Evolutionary conservation across 2,888 invertebrate genomes (phyloP), one percentile per base, ranked within the genome.

Genomic region (Eupithecia inturbata): DNA sequence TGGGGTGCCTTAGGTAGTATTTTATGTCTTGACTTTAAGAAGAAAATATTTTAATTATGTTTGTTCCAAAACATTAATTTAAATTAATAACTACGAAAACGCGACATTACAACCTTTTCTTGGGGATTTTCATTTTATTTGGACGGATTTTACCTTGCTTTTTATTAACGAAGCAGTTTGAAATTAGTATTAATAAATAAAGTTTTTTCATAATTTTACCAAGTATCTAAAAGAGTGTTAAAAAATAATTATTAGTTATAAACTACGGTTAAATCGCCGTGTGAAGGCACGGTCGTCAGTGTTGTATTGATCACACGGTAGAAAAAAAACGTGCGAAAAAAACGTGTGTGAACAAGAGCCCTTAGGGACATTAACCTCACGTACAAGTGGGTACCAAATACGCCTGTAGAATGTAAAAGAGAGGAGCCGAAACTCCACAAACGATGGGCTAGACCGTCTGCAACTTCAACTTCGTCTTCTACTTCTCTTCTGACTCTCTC

Each of bases 391-490:
- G 28, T 36, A n/a, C 12, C 64, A 41, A 69, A 57, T 41, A 68
- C 80, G 79, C 60, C 72, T n/a, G 53, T 73, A 33, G 81, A 80
- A 82, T 82, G 78, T 79, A 79, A 82, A 82, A 53, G 3, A n/a
- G n/a, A 53, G 64, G 74, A 77, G 72, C 72, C 73, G 72, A 71
- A 72, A 75, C 76, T 73, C 77, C 60, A 72, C 72, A 39, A 71
- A 71, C 57, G 62, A 75, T 68, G 33, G 64, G n/a, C 45, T 70
- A 71, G 72, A 75, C 70, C 68, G 68, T 70, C 74, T 79, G 75
- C 74, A 72, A 78, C 79, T 78, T 78, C 78, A 76, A 80, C 78
- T 31, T 4, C 31, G 31, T 31, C 31, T 31, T n/a, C n/a, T n/a
- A n/a, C n/a, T n/a, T n/a, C n/a, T n/a, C n/a, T n/a, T n/a, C n/a